phyloP scores from a whole-genome alignment of 1,140 invertebrate species.

The Halesus radiatus region DNA sequence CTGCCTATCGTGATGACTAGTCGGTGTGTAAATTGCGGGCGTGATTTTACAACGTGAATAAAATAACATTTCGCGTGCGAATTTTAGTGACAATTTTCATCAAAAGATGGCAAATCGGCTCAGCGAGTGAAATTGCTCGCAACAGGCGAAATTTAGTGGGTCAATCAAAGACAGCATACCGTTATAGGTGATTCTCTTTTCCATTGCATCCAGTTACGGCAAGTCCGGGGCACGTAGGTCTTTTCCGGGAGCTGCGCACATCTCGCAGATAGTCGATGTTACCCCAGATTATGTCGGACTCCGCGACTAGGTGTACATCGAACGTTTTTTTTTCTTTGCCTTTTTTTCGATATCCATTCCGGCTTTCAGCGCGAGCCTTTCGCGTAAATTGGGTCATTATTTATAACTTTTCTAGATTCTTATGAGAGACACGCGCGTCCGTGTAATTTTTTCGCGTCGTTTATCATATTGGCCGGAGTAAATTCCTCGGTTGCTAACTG shows the following conservation, averaged over 20 bases:
- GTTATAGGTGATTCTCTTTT: conserved; percentile 29
- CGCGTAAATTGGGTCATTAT: conserved; percentile 37
- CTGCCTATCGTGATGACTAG: no score
- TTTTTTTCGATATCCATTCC: conserved; percentile 21
- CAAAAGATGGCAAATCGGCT: conserved; percentile 34
- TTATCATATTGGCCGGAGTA: background rate
- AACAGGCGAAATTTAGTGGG: conserved; percentile 42
- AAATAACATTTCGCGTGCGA: conserved; percentile 9
- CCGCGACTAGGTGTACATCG: conserved; percentile 8
- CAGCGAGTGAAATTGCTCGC: conserved; percentile 35
- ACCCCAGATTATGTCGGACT: conserved; percentile 40
- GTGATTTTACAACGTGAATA: background rate
- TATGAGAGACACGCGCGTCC: conserved; percentile 7
- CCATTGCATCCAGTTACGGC: conserved; percentile 12
- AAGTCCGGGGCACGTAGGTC: conserved; percentile 22
- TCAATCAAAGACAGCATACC: conserved; percentile 40
- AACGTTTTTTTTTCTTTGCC: conserved; percentile 15
- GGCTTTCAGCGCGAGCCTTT: conserved; percentile 11
- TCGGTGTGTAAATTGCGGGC: background rate
- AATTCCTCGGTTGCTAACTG: conserved; percentile 17
- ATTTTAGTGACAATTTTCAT: conserved; percentile 34
- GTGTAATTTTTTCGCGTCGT: background rate
- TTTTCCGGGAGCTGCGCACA: conserved; percentile 19
- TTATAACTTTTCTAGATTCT: conserved; percentile 17
- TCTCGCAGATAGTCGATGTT: conserved; percentile 40